Evolutionary conservation across 2,113 vertebrate genomes (phyloP).

Genomic region (Galbula dea): DNA sequence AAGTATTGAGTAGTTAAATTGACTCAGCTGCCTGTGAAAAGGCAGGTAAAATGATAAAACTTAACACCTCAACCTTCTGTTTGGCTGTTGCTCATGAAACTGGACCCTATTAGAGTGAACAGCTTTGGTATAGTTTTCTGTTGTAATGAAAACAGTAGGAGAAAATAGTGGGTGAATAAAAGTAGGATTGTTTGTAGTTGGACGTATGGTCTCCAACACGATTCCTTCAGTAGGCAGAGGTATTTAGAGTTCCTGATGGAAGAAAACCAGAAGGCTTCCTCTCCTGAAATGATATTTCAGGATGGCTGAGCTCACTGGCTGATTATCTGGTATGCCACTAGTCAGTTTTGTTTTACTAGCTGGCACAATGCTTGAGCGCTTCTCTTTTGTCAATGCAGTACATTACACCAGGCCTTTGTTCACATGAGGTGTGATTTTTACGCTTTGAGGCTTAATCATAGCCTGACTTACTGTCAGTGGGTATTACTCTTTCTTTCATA

Average conservation of each 20-base stretch:
- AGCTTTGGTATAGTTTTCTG: background rate
- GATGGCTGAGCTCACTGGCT: background rate
- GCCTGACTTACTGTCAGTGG: slow-evolving; percentile 7
- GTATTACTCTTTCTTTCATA: slow-evolving; percentile 29
- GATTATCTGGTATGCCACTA: background rate
- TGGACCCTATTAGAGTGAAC: slow-evolving; percentile 4
- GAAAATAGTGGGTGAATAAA: slow-evolving; percentile 45
- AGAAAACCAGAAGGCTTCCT: background rate
- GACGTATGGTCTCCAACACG: slow-evolving; percentile 24
- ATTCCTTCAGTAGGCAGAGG: slow-evolving; percentile 12
- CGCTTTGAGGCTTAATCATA: slow-evolving; percentile 43
- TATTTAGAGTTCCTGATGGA: background rate
- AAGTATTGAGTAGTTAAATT: background rate
- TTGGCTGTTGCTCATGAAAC: background rate
- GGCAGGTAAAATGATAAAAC: background rate
- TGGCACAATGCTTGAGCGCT: background rate
- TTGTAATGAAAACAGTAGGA: slow-evolving; percentile 45
- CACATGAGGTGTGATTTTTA: background rate
- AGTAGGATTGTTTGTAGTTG: background rate
- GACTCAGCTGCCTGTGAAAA: background rate
- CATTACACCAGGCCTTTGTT: background rate
- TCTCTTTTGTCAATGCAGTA: background rate
- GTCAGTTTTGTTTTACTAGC: background rate
- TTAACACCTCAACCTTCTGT: background rate
- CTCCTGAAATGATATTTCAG: background rate